These are phyloP conservation scores for Anthonomus grandis DNA, from an alignment of 1,140 invertebrate genomes.

Conservation along the genomic window DNA sequence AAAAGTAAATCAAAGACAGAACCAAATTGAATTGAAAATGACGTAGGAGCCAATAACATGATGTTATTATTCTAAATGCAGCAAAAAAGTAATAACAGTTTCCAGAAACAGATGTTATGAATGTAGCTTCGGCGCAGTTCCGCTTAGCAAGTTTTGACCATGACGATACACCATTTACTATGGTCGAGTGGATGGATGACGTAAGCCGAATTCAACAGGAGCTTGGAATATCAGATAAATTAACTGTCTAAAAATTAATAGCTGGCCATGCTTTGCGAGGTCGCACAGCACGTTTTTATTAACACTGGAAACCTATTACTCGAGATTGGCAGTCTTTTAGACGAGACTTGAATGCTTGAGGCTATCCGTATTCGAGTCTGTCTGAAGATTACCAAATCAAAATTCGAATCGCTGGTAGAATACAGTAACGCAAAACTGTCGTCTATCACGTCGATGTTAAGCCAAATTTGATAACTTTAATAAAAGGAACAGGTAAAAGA, in stretches of 20 bases:
- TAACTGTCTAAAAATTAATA: constrained; percentile 14
- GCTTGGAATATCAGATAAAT: constrained; percentile 7
- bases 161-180: no score
- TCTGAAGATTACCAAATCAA: neutral
- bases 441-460: no score
- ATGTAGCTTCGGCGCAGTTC: no score
- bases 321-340: constrained; percentile 9
- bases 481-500: no score
- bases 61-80: neutral
- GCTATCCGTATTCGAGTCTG: constrained; percentile 7
- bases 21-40: neutral
- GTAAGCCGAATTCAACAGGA: constrained; percentile 14
- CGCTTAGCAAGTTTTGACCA: no score
- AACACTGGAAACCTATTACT: no score
- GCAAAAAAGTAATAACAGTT: constrained; percentile 6
- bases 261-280: constrained; percentile 13
- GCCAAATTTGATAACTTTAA: no score
- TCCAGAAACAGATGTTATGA: no score
- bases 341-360: constrained; percentile 4
- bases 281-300: no score
- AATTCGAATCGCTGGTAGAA: constrained; percentile 10
- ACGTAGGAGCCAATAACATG: neutral
- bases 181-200: no score
- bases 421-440: constrained; percentile 11
- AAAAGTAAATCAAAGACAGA: neutral